These are phyloP conservation scores for Xenopus borealis DNA, from an alignment of 2,113 vertebrate species.

Conservation along the genomic window DNA sequence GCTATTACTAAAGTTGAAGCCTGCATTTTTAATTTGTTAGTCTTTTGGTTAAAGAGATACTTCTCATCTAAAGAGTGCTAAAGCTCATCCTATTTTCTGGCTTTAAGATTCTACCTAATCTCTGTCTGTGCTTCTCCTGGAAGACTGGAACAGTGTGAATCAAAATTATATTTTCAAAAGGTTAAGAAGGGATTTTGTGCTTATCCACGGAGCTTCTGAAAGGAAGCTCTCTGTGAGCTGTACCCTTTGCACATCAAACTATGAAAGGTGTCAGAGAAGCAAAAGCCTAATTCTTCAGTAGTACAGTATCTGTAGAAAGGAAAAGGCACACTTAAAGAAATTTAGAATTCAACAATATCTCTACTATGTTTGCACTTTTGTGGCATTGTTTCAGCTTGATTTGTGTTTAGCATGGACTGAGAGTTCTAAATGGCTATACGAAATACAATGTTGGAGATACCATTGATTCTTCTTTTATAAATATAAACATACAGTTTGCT, in stretches of 20 bases:
- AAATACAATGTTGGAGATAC: too few relatives aligned
- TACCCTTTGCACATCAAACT: constrained; percentile 21
- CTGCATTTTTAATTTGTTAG: not conserved
- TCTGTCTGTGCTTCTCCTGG: constrained; percentile 28
- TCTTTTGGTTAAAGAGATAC: constrained; percentile 8
- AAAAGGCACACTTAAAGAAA: too few relatives aligned
- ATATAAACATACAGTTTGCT: too few relatives aligned
- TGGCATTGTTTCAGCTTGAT: too few relatives aligned
- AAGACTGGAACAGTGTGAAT: constrained; percentile 33
- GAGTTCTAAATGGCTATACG: too few relatives aligned
- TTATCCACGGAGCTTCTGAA: constrained; percentile 36
- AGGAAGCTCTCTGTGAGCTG: constrained; percentile 17
- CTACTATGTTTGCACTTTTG: too few relatives aligned
- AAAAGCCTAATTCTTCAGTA: constrained; percentile 14
- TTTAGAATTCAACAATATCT: too few relatives aligned
- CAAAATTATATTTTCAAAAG: constrained; percentile 45
- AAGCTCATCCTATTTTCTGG: constrained; percentile 39
- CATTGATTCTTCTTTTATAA: too few relatives aligned
- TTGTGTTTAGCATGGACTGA: too few relatives aligned
- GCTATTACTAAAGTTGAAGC: too few relatives aligned
- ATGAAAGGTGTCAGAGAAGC: constrained; percentile 28
- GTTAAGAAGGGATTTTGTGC: constrained; percentile 44
- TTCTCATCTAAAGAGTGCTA: constrained; percentile 22
- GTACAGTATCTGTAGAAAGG: too few relatives aligned
- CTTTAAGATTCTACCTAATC: constrained; percentile 29